Base-by-base conservation (phyloP, 2,113 vertebrate genomes). In the Lethenteron reissneri region DNA sequence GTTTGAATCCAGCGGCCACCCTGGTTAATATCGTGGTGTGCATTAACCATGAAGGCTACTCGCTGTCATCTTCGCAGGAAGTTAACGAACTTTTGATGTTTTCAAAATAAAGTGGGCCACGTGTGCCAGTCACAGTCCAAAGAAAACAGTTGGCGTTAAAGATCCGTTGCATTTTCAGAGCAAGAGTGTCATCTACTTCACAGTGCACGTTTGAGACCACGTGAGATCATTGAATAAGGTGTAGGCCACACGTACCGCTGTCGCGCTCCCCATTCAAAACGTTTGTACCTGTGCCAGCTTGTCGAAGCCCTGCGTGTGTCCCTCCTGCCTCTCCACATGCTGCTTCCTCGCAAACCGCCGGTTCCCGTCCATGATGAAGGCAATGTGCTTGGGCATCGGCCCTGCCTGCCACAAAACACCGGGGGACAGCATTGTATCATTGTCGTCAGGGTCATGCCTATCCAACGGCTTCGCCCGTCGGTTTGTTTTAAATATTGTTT, bases 281-380 rank as follows among this genome's bases (percentile, higher is more conserved):
- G 25, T 41, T 41, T 6, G 75, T 74, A 99, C 94, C 85, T 96
- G 87, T 21, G 92, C 89, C 74, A 99, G 80, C 74, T 96, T 99
- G 76, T 96, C 86, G 74, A 99, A 99, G 71, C 92, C 94, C 71
- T 95, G 85, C 1, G 84, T 86, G 70, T 99, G 94, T 0, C 94
- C 94, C 77, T 99, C 83, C 74, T 92, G 86, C 0, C 86, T 83
- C 71, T 88, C 84, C 77, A 97, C 84, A 0, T 92, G 85, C 9
- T 83, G 85, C 78, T 92, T 97, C 4, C 80, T 84, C 11, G 94
- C 94, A 15, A 89, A 99, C 21, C 94, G 89, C 19, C 94, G 84
- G 74, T 99, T 99, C 10, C 94, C 94, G 41, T 99, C 94, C 94
- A 99, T 99, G 80, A 99, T 99, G 80, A 99, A 95, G 8, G 94